These are phyloP conservation scores for Lacerta agilis DNA, from an alignment of 2,797 vertebrate species.

Conservation along the genomic window DNA sequence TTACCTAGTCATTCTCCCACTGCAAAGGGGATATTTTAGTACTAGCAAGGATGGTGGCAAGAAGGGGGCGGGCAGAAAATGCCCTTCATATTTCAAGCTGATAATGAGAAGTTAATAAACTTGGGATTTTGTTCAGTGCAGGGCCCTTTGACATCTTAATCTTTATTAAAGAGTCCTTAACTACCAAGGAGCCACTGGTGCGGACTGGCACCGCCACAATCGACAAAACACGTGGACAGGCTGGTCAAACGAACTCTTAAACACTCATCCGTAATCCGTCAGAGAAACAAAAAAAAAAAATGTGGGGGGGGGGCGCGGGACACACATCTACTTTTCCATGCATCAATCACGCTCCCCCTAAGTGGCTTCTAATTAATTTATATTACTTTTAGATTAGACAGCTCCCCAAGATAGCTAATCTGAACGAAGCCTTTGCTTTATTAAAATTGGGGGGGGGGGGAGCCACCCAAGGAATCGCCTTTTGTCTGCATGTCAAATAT, in stretches of 20 bases:
- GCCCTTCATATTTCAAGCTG: conserved; percentile 74
- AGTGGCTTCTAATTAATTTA: conserved; percentile 78
- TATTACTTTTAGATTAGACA: conserved; percentile 48
- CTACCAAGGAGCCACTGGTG: conserved; percentile 84
- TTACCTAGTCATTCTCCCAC: conserved; percentile 43
- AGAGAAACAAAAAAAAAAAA: conserved; percentile 80
- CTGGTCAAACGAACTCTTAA: conserved; percentile 90
- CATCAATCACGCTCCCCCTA: conserved; percentile 85
- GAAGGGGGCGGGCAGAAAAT: conserved; percentile 41
- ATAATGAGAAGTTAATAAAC: conserved; percentile 89
- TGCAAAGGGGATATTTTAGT: conserved; percentile 50
- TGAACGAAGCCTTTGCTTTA: conserved; percentile 17
- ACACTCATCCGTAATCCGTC: conserved; percentile 85
- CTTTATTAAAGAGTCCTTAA: conserved; percentile 98
- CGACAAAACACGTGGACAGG: conserved; percentile 71
- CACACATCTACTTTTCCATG: conserved; percentile 83
- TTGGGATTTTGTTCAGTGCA: conserved; percentile 85
- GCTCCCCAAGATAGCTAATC: conserved; percentile 50
- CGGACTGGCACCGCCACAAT: conserved; percentile 86
- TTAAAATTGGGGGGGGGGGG: conserved; percentile 31
- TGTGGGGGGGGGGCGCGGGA: conserved; percentile 61
- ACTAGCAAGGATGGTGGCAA: neutral
- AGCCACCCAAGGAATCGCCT: neutral
- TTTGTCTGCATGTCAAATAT: conserved; percentile 34
- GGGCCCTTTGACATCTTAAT: conserved; percentile 95